A percentile compares a stretch with the other conserved stretches of the same genome.
phyloP scores from a whole-genome alignment of 2,113 vertebrate genomes.

The Colaptes auratus region DNA sequence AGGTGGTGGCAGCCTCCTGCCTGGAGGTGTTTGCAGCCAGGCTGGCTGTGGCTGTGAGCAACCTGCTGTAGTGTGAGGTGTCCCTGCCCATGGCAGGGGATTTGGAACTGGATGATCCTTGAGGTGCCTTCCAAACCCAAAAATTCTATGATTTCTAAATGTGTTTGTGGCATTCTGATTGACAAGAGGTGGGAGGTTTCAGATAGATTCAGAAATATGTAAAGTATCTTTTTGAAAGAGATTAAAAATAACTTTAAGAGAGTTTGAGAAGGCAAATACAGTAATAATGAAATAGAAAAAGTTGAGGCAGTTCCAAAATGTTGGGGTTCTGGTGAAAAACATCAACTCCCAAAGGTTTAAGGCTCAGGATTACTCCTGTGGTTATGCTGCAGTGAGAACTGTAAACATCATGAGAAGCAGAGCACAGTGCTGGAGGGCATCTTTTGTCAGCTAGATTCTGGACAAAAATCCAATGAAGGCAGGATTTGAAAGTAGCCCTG shows the following conservation, averaged over 20 bases:
- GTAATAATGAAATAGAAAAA: not conserved
- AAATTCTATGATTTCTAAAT: too few species aligned
- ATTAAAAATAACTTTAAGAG: not conserved
- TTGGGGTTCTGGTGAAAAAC: not conserved
- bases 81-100: too few species aligned
- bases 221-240: not conserved
- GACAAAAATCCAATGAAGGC: not conserved
- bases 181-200: not conserved
- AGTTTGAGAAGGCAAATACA: not conserved
- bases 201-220: not conserved
- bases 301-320: not conserved
- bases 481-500: not conserved
- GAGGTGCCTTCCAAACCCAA: too few species aligned
- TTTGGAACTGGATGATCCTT: too few species aligned
- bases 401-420: not conserved
- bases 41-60: too few species aligned
- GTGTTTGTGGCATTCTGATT: not conserved
- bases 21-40: too few species aligned
- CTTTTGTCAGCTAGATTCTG: not conserved
- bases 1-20: too few species aligned
- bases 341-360: not conserved
- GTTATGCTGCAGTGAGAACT: not conserved
- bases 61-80: too few species aligned
- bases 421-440: not conserved
- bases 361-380: not conserved